phyloP scores from a whole-genome alignment of 1,140 invertebrate genomes.

The Venustaconcha ellipsiformis region DNA sequence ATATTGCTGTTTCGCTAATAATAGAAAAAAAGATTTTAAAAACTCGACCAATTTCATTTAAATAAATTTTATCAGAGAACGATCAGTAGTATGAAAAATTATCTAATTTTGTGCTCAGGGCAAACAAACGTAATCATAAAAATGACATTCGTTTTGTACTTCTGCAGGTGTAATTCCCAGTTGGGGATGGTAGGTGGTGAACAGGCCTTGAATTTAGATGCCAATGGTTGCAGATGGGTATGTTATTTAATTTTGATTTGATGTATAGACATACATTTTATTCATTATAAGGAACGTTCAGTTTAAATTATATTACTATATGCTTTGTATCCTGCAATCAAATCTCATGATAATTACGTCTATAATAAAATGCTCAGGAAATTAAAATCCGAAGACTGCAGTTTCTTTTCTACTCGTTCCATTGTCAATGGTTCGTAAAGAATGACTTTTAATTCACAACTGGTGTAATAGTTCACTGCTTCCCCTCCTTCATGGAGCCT shows the following conservation, averaged over 20 bases:
- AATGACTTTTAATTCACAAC: too few relatives aligned
- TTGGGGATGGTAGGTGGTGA: slow-evolving; percentile 63
- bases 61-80: not conserved
- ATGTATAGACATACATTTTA: slow-evolving; percentile 1
- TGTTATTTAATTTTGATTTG: slow-evolving; percentile 22
- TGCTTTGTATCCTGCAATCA: not conserved
- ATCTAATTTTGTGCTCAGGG: not conserved
- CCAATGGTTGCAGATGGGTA: slow-evolving; percentile 63
- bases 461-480: too few relatives aligned
- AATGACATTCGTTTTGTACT: slow-evolving; percentile 2
- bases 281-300: not conserved
- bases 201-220: slow-evolving; percentile 58
- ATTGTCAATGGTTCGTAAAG: not conserved
- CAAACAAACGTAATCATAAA: not conserved
- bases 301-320: not conserved
- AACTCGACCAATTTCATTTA: not conserved
- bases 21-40: too few relatives aligned
- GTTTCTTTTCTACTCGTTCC: not conserved
- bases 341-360: not conserved
- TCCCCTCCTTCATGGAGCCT: too few relatives aligned
- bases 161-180: slow-evolving; percentile 63
- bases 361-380: not conserved
- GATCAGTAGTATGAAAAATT: not conserved
- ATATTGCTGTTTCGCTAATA: too few relatives aligned
- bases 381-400: not conserved